These are phyloP conservation scores for Hippocampus mohnikei DNA, from an alignment of 2,113 vertebrate genomes.

Conservation along the genomic window DNA sequence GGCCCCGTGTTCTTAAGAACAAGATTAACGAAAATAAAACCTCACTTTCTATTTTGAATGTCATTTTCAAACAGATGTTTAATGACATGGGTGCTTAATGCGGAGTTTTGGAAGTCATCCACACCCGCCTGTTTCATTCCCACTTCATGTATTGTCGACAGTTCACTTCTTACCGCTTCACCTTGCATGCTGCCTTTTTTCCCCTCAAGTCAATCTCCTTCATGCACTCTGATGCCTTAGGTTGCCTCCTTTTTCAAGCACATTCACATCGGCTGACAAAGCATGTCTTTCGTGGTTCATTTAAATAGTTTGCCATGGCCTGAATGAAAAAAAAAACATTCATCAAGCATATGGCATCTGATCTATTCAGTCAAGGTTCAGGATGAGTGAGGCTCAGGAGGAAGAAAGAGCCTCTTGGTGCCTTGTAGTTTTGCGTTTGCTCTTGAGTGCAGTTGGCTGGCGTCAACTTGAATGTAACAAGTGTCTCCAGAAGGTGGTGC, in stretches of 20 bases:
- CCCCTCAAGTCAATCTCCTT: background rate
- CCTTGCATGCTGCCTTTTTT: conserved; percentile 34
- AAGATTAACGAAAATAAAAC: background rate
- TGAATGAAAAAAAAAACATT: background rate
- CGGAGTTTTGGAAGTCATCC: background rate
- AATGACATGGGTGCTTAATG: background rate
- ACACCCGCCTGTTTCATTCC: conserved; percentile 5
- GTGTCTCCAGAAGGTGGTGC: conserved; percentile 25
- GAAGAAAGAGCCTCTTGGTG: background rate
- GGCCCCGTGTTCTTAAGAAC: background rate
- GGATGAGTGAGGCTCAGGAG: background rate
- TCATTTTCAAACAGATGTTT: conserved; percentile 17
- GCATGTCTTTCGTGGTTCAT: background rate
- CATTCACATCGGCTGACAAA: background rate
- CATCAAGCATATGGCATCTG: background rate
- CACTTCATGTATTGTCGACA: conserved; percentile 34
- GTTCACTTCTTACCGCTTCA: conserved; percentile 32
- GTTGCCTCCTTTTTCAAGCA: background rate
- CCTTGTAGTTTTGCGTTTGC: background rate
- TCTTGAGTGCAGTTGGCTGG: background rate
- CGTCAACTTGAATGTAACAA: conserved; percentile 42
- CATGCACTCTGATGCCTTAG: conserved; percentile 1
- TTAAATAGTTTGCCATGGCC: background rate
- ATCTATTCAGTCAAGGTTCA: background rate
- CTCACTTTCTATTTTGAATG: background rate